Conservation (phyloP, 2,888 invertebrate species). For the Ceratothoa steindachneri region DNA sequence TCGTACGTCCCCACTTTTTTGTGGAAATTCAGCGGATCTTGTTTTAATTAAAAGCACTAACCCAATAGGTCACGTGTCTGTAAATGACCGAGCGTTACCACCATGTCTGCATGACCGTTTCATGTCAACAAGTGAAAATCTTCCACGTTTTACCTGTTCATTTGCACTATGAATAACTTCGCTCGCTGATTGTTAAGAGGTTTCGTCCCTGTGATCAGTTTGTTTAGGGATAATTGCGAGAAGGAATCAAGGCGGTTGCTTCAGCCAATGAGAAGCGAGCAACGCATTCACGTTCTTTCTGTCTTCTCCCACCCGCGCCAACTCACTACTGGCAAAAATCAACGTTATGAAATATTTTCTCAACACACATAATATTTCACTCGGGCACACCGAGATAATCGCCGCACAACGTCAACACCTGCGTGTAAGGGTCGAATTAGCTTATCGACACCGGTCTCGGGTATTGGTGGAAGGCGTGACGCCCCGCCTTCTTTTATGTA, state of each 20-base stretch:
- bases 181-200: background rate
- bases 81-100: background rate
- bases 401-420: conserved; percentile 47
- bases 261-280: conserved; percentile 40
- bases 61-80: background rate
- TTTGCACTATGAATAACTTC: background rate
- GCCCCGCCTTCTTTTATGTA: conserved; percentile 25
- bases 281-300: conserved; percentile 43
- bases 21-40: background rate
- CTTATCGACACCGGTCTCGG: conserved; percentile 43
- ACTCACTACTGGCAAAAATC: conserved; percentile 47
- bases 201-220: background rate
- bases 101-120: background rate
- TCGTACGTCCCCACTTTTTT: too few relatives aligned
- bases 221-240: conserved; percentile 26
- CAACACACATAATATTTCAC: conserved; percentile 48
- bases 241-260: background rate
- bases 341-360: conserved; percentile 48
- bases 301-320: conserved; percentile 44
- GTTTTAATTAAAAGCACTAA: background rate
- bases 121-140: background rate
- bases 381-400: conserved; percentile 47
- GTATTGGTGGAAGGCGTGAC: conserved; percentile 33
- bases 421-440: conserved; percentile 48
- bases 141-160: background rate